Base-by-base conservation (phyloP, 2,888 invertebrate species). In the Kuschelorhynchus macadamiae region DNA sequence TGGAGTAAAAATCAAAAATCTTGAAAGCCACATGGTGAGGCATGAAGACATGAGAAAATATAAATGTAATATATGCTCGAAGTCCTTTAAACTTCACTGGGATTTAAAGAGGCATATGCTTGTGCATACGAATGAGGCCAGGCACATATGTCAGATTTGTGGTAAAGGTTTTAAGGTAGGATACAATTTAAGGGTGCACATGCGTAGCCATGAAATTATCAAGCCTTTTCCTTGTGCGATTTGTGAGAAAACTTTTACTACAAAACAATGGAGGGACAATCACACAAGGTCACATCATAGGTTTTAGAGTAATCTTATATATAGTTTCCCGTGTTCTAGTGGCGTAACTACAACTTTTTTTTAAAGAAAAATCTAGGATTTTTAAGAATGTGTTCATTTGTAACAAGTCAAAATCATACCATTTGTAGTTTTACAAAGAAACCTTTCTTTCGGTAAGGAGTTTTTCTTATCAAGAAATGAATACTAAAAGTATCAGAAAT, bases 211-310 rank as follows among this genome's bases (percentile, higher is more conserved):
- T 74, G 85, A 84, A 0, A 84, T 85, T 7, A 85, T 86, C 14
- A 88, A 85, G 70, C 84, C 84, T 5, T 86, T 83, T 59, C 74
- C 80, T 0, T 89, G 89, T 72, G 80, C 82, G 0, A 78, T 87
- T 55, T 89, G 89, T 73, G 84, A 85, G 46, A 88, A 87, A 67
- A 81, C 86, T 0, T 89, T 88, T 63, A 81, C 85, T 11, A 82
- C 85, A 1, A 74, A 75, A 42, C 72, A 72, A 41, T 72, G 71
- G 49, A 66, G 72, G 41, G 71, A 73, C 64, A 67, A 70, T 60
- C 71, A 73, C 49, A 36, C 62, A 30, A 70, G 68, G 44, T 69
- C 71, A 5, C 72, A 72, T 50, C 16, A 64, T 17, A 21, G 60
- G 20, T 60, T 50, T 49, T 59, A 21, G 44, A 49, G 39, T n/a